These are phyloP conservation scores for Pissodes strobi DNA, from an alignment of 1,140 invertebrate species.

Conservation along the genomic window DNA sequence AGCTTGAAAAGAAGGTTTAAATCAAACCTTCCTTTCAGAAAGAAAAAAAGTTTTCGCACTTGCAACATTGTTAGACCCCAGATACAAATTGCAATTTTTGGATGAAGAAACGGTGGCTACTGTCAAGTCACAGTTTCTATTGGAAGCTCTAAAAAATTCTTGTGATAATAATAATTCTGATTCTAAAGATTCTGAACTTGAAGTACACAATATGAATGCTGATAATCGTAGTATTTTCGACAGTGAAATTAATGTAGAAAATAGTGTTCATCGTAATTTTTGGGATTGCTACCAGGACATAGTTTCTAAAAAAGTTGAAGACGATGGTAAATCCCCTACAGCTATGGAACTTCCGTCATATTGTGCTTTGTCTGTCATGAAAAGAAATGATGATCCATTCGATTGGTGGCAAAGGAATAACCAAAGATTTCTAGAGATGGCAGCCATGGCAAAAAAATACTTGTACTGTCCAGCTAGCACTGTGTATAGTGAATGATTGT, in stretches of 20 bases:
- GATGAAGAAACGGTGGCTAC: not conserved
- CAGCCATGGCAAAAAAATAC: not conserved
- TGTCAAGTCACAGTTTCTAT: not conserved
- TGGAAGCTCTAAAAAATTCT: not conserved
- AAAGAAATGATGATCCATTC: not conserved
- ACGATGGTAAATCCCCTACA: not conserved
- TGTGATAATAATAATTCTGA: not conserved
- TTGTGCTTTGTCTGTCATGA: not conserved
- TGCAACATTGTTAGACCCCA: constrained; percentile 20
- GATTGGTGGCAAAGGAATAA: not conserved
- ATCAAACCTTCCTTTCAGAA: not conserved
- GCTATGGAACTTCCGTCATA: not conserved
- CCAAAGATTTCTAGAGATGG: not conserved
- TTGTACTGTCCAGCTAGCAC: not conserved
- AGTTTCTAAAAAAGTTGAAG: not conserved
- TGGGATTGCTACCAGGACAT: not conserved
- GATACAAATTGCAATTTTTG: constrained; percentile 19
- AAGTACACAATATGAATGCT: not conserved
- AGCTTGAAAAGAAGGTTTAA: not conserved
- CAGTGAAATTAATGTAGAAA: not conserved
- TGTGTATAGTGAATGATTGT: not conserved
- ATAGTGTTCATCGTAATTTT: not conserved
- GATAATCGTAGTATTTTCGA: not conserved
- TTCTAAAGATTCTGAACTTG: too few relatives aligned
- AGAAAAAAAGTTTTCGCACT: not conserved